A percentile compares a stretch with the other conserved stretches of the same genome.
phyloP scores from a whole-genome alignment of 2,797 vertebrate species.

The Agapornis canus region DNA sequence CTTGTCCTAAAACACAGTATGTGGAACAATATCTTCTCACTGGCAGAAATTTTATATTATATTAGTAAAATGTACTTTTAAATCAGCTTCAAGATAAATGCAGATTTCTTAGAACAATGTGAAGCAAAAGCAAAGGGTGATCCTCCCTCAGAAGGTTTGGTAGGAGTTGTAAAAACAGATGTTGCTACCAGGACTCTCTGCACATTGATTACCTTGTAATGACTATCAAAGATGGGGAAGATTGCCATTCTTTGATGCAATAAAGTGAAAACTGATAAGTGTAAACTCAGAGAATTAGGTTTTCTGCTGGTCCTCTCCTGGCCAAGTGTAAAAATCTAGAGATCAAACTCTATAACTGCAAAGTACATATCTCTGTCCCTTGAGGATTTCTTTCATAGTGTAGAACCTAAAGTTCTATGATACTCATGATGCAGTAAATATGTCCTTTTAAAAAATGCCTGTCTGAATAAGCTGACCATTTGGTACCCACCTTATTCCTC shows the following conservation, averaged over 20 bases:
- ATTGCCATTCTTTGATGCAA: background rate
- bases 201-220: background rate
- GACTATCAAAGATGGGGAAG: background rate
- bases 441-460: fast-evolving
- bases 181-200: background rate
- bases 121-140: background rate
- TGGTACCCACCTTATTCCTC: background rate
- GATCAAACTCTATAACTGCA: background rate
- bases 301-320: background rate
- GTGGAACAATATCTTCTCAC: background rate
- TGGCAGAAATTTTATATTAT: background rate
- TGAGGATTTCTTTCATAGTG: background rate
- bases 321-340: background rate
- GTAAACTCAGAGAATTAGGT: background rate
- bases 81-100: background rate
- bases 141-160: background rate
- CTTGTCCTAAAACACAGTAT: background rate
- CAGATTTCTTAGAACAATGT: background rate
- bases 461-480: background rate
- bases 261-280: background rate
- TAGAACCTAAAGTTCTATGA: background rate
- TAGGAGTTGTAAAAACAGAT: background rate
- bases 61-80: background rate
- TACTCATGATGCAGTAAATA: background rate
- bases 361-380: background rate